A percentile compares a stretch with the other conserved stretches of the same genome.
Conservation (phyloP, 2,113 vertebrate genomes). For the Tragulus kanchil region DNA sequence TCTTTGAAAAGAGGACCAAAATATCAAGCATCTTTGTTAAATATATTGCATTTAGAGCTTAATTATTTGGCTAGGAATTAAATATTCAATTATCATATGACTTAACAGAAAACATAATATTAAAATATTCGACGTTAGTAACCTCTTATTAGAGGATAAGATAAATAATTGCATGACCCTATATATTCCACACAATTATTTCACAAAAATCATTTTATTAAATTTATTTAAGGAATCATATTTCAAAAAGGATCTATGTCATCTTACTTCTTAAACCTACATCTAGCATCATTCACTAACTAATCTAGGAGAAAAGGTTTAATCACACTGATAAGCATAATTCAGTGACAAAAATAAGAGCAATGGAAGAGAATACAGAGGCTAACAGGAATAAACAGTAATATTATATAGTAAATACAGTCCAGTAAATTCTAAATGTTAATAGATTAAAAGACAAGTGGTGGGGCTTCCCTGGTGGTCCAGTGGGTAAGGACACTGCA, state of each 20-base stretch:
- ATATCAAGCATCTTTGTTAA: not conserved
- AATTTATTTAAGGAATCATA: not conserved
- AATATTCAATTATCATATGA: not conserved
- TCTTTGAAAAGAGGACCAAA: not conserved
- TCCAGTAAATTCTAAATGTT: no score
- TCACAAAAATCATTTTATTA: not conserved
- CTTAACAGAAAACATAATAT: slow-evolving; percentile 18
- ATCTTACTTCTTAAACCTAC: not conserved
- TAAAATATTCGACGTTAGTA: not conserved
- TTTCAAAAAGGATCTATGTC: not conserved
- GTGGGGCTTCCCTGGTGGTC: no score
- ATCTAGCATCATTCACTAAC: no score
- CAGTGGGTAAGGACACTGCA: no score
- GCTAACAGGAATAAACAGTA: no score
- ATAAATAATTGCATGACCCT: not conserved
- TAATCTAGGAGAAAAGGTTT: no score
- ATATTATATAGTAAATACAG: no score
- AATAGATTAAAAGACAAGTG: no score
- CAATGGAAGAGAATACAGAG: no score
- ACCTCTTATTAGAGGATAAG: not conserved
- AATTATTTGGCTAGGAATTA: not conserved
- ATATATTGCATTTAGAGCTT: not conserved
- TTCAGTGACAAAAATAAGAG: no score
- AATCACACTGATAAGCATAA: no score
- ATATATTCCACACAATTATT: not conserved